Conservation (phyloP, 2,888 invertebrate species). For the Dynastes hyllus region DNA sequence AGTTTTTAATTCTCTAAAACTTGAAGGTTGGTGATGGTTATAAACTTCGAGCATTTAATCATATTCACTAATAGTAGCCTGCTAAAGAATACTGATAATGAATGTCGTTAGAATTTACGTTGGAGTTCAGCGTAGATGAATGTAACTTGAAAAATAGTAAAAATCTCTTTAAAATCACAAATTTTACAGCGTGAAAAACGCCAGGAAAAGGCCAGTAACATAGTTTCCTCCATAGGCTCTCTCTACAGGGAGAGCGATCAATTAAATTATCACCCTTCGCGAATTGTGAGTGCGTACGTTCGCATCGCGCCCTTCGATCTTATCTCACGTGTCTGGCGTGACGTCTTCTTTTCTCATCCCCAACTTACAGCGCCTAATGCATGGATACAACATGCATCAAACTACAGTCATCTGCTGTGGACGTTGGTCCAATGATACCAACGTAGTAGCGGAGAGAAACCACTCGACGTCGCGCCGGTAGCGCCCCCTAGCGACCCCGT, state of each 20-base stretch:
- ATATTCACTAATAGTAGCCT: too few relatives aligned
- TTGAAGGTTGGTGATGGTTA: too few relatives aligned
- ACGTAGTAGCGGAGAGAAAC: background rate
- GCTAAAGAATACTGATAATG: too few relatives aligned
- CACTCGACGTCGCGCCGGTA: conserved; percentile 8
- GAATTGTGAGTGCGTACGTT: conserved; percentile 46
- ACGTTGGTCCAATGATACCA: background rate
- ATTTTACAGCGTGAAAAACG: background rate
- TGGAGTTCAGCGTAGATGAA: too few relatives aligned
- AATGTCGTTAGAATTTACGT: too few relatives aligned
- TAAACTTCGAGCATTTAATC: too few relatives aligned
- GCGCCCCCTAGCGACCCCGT: conserved; percentile 50
- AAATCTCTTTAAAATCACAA: too few relatives aligned
- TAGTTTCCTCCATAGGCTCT: background rate
- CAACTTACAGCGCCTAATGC: background rate
- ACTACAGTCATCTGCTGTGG: conserved; percentile 2
- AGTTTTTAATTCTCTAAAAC: too few relatives aligned
- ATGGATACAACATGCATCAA: conserved; percentile 10
- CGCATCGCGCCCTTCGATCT: conserved; percentile 21
- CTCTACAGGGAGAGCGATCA: conserved; percentile 56
- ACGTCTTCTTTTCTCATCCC: conserved; percentile 33
- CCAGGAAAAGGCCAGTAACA: background rate
- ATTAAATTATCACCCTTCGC: conserved; percentile 59
- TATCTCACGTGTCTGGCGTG: conserved; percentile 31
- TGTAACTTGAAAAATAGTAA: too few relatives aligned